A percentile compares a stretch with the other conserved stretches of the same genome.
Evolutionary conservation across 1,140 invertebrate genomes (phyloP).

Genomic region (Drosophila bifasciata): DNA sequence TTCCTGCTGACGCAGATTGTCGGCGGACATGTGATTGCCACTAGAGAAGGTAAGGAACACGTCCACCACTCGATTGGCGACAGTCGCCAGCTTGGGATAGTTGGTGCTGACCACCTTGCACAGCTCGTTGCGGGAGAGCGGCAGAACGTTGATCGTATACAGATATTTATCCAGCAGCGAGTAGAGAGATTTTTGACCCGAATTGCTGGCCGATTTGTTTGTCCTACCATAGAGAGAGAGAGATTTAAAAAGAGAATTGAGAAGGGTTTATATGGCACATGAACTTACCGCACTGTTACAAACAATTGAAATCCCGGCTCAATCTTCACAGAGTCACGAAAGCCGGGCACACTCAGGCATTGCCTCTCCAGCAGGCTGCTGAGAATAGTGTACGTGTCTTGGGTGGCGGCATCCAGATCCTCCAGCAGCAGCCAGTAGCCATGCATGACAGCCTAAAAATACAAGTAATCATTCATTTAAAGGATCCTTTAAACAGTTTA

Average conservation of each 20-base stretch:
- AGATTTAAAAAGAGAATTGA: neutral
- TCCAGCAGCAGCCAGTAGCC: constrained; percentile 97
- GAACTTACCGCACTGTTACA: constrained; percentile 91
- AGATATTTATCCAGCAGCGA: constrained; percentile 92
- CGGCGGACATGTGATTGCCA: constrained; percentile 85
- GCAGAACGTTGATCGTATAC: constrained; percentile 92
- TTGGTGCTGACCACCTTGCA: constrained; percentile 87
- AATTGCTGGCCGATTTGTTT: constrained; percentile 84
- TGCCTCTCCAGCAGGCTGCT: constrained; percentile 93
- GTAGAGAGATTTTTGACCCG: constrained; percentile 87
- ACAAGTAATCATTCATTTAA: neutral
- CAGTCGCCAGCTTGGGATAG: constrained; percentile 90
- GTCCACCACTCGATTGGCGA: constrained; percentile 91
- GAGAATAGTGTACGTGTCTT: constrained; percentile 96
- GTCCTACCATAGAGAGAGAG: constrained; percentile 68
- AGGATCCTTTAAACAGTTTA: neutral
- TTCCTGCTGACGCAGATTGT: constrained; percentile 84
- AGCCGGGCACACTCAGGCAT: constrained; percentile 93
- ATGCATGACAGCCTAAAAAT: constrained; percentile 90
- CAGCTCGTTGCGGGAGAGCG: constrained; percentile 90
- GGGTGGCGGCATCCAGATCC: constrained; percentile 96
- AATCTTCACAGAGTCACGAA: constrained; percentile 91
- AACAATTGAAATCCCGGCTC: constrained; percentile 95
- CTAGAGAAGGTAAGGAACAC: constrained; percentile 93
- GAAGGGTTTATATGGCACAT: neutral